Evolutionary conservation across 2,113 vertebrate species (phyloP), one percentile per base, ranked within the genome.

Genomic region (Plectropomus leopardus): DNA sequence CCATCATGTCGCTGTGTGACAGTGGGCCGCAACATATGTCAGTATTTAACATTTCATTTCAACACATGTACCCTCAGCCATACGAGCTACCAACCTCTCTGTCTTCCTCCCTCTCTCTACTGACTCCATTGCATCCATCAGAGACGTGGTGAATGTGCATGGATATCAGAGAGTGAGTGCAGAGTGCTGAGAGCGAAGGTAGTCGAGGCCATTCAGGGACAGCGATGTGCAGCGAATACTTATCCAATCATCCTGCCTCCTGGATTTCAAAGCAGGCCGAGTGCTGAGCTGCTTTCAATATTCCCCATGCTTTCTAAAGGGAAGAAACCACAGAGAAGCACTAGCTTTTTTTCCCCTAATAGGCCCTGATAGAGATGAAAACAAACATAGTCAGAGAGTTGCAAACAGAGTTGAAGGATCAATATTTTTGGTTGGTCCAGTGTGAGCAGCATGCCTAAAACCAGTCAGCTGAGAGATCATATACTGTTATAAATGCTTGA

Each of bases 201-300:
- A 87, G 86, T 77, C 28, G 9, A 81, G 82, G 81, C 82, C 86
- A 89, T 89, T 89, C 85, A 84, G 85, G 88, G 88, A 91, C 45
- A 34, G 57, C 15, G 53, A 65, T 85, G 86, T 87, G 89, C 66
- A 21, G 32, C 68, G 85, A 92, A 90, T 90, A 86, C 85, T 88
- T 82, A 89, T 89, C 83, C 84, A 81, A 76, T 87, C 91, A 84
- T 72, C 66, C 82, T 82, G 81, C 85, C 71, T 82, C 72, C 77
- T 72, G 78, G 83, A 88, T 87, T 86, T 86, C 32, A 86, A 82
- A 90, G 80, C 77, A 76, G 68, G 66, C 79, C 42, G 76, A 87
- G 42, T 72, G 72, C 71, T 80, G 86, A 85, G 72, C 73, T 82
- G 45, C 55, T 89, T 81, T 90, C 45, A 82, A 66, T 82, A 65